Conservation (phyloP, 2,113 vertebrate genomes). For the Misgurnus anguillicaudatus region DNA sequence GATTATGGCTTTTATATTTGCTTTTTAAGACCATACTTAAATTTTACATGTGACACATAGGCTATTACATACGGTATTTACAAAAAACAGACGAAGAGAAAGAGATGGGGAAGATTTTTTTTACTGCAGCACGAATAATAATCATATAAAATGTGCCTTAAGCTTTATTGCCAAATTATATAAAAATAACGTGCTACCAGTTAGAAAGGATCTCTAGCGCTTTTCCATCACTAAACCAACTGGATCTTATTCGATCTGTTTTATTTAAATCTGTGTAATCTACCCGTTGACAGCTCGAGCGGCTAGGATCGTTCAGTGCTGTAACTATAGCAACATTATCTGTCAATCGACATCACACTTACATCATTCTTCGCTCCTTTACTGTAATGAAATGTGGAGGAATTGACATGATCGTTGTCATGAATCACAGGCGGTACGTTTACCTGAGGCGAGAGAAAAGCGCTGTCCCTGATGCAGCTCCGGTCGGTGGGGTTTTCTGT, state of each 20-base stretch:
- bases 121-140: no score
- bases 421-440: not conserved
- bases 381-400: not conserved
- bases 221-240: constrained; percentile 14
- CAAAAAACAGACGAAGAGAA: no score
- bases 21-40: not conserved
- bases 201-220: not conserved
- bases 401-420: not conserved
- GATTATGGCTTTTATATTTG: not conserved
- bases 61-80: no score
- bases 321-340: constrained; percentile 29
- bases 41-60: no score
- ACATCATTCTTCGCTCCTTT: not conserved
- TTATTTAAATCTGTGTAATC: constrained; percentile 31
- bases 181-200: not conserved
- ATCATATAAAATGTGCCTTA: no score
- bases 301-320: not conserved
- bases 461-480: constrained; percentile 24
- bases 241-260: constrained; percentile 1
- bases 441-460: constrained; percentile 42
- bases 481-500: constrained; percentile 3
- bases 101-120: no score
- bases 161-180: no score
- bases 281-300: constrained; percentile 12
- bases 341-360: constrained; percentile 2